Base-by-base conservation (phyloP, 1,140 invertebrate species). In the Lutraria rhynchaena region DNA sequence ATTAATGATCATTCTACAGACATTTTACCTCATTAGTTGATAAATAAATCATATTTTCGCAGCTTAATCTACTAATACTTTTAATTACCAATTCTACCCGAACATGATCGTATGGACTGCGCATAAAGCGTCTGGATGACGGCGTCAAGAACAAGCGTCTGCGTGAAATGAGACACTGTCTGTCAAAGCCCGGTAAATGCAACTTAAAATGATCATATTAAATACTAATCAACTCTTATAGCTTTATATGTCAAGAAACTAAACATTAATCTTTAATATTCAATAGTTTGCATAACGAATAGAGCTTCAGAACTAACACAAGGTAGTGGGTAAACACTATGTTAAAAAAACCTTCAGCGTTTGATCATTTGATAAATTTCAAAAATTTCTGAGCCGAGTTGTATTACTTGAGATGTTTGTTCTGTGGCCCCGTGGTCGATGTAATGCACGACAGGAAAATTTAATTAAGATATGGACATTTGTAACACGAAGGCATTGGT, bases 241-340 rank as follows among this genome's bases (percentile, higher is more conserved):
- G n/a, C n/a, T 37, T 44, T 15, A 9, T 33, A 22, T 63, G 60
- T 63, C 60, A 41, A 41, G 19, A 63, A 41, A 41, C 33, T 63
- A 19, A 22, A 41, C 60, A 63, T 63, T 63, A 63, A 41, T 63
- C 60, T 63, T 63, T 63, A 41, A 63, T 44, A 41, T n/a, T 22
- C 17, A 63, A 63, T n/a, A 41, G 13, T 63, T 63, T 57, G 1
- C 4, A 63, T 19, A 5, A 22, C 17, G 13, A 22, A 44, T 63
- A 17, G 22, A 63, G 37, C 24, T 24, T 44, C 35, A 63, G 4
- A 35, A 63, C 60, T 44, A 63, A 41, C 35, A 5, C 31, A 35
- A 63, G 33, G 33, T 63, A 35, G 19, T 35, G n/a, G 35, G 60
- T 44, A 17, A 35, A 35, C n/a, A n/a, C n/a, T n/a, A n/a, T n/a